These are phyloP conservation scores for Paragorgia papillata DNA, from an alignment of 92 coral and sea anemone species.

Conservation along the genomic window DNA sequence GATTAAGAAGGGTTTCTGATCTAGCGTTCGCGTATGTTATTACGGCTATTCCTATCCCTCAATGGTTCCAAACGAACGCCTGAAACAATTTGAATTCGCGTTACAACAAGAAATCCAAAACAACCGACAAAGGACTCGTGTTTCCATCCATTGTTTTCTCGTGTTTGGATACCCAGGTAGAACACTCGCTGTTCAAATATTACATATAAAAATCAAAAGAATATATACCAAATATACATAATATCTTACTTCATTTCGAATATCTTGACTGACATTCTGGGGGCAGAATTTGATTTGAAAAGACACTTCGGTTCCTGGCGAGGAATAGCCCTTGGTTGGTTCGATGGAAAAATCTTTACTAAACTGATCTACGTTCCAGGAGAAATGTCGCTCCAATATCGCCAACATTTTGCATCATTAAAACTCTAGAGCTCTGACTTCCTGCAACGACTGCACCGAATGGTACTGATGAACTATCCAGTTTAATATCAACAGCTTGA, in stretches of 20 bases:
- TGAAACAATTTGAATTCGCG: no score
- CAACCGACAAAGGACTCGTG: no score
- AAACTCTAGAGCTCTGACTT: conserved; percentile 86
- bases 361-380: conserved; percentile 87
- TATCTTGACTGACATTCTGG: conserved; percentile 79
- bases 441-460: conserved; percentile 97
- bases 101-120: no score
- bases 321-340: conserved; percentile 89
- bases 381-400: conserved; percentile 96
- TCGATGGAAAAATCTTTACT: conserved; percentile 79
- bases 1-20: no score
- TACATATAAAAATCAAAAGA: no score
- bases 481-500: conserved; percentile 85
- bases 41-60: no score
- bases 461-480: conserved; percentile 93
- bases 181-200: no score
- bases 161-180: no score
- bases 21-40: no score
- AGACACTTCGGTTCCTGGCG: conserved; percentile 95
- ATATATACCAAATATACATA: no score
- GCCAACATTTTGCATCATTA: conserved; percentile 93
- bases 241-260: conserved; percentile 81
- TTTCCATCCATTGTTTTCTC: no score
- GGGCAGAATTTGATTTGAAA: conserved; percentile 88
- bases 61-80: no score